Conservation (phyloP, 2,113 vertebrate species). For the Myrmecophaga tridactyla region DNA sequence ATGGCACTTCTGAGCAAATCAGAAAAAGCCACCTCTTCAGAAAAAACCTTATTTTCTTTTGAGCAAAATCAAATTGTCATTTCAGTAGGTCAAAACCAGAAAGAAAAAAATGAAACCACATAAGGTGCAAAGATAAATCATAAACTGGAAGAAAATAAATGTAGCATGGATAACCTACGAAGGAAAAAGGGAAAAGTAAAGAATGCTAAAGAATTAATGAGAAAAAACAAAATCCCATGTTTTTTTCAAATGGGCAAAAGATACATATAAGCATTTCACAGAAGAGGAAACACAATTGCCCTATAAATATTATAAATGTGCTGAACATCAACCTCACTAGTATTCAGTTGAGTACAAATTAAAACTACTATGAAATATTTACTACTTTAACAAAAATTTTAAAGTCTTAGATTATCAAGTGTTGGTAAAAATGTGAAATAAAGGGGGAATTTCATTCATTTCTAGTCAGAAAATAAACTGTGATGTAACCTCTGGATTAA, state of each 20-base stretch:
- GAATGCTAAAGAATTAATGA: not conserved
- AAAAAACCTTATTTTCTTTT: too few relatives aligned
- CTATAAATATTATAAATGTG: not conserved
- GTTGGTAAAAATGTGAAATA: not conserved
- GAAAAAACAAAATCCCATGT: not conserved
- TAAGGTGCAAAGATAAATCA: not conserved
- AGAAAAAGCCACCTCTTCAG: too few relatives aligned
- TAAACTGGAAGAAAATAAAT: not conserved
- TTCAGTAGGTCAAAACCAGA: too few relatives aligned
- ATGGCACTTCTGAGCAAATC: too few relatives aligned
- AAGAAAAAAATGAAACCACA: too few relatives aligned
- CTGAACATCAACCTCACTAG: not conserved
- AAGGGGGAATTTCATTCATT: not conserved
- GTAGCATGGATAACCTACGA: not conserved
- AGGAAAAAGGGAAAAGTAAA: not conserved
- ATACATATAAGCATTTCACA: not conserved
- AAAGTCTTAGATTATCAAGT: not conserved
- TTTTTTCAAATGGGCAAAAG: not conserved
- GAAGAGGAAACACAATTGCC: not conserved
- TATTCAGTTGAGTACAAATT: not conserved
- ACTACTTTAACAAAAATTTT: not conserved
- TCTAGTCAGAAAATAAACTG: not conserved
- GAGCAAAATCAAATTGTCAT: too few relatives aligned
- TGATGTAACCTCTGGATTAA: not conserved
- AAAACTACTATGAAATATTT: not conserved